A percentile compares a stretch with the other conserved stretches of the same genome.
These are phyloP conservation scores for Psilopsiagon aurifrons DNA, from an alignment of 2,113 vertebrate genomes.

Conservation along the genomic window DNA sequence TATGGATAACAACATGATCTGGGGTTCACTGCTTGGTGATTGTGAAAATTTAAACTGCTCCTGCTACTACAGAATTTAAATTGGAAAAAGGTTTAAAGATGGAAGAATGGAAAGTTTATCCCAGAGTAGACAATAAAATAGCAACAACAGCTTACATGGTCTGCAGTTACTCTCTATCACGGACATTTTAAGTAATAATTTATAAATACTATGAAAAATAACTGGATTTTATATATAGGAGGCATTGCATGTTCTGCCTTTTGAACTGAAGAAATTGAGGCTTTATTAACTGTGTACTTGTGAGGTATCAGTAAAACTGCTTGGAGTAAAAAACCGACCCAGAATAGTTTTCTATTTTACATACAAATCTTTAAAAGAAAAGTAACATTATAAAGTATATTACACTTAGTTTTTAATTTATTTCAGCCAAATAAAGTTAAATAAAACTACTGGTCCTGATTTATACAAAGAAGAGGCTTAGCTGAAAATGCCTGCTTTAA, in stretches of 20 bases:
- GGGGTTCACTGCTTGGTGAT: not conserved
- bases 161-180: not conserved
- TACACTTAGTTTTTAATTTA: not conserved
- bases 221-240: not conserved
- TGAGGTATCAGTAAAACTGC: not conserved
- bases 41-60: not conserved
- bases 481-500: not conserved
- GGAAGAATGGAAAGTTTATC: not conserved
- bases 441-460: not conserved
- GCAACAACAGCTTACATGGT: not conserved
- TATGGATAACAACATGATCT: accelerated
- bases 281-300: not conserved
- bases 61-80: not conserved
- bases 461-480: not conserved
- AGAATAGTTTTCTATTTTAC: not conserved
- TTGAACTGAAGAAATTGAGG: not conserved
- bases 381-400: not conserved
- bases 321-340: not conserved
- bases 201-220: not conserved
- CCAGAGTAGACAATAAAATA: not conserved
- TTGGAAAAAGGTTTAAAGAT: not conserved
- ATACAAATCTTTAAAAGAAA: not conserved
- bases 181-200: not conserved
- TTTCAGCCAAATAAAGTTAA: not conserved
- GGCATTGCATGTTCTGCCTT: not conserved